Percentiles rank a stretch among this genome's conserved stretches.
phyloP scores from a whole-genome alignment of 2,113 vertebrate genomes.

The Ophiodon elongatus region DNA sequence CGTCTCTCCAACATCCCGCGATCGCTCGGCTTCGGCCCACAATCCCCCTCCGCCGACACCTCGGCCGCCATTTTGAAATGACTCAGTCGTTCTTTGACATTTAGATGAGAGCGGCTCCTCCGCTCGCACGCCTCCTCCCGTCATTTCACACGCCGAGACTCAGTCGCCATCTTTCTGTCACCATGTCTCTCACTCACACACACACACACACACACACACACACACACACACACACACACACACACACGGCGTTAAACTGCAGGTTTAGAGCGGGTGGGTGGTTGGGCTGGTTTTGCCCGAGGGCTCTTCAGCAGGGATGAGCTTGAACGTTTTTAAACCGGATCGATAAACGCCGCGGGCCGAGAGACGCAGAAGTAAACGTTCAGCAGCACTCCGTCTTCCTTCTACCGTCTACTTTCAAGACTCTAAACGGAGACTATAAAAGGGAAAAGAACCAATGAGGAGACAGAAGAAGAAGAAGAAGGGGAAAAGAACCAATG shows the following conservation, averaged over 20 bases:
- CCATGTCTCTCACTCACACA: too few relatives aligned
- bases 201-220: not conserved
- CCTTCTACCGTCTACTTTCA: too few relatives aligned
- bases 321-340: not conserved
- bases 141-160: constrained; percentile 42
- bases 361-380: not conserved
- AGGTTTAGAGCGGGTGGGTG: constrained; percentile 31
- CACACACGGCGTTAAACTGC: too few relatives aligned
- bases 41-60: constrained; percentile 26
- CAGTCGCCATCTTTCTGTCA: constrained; percentile 30
- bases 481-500: too few relatives aligned
- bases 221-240: not conserved
- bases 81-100: constrained; percentile 59
- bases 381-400: not conserved
- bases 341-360: not conserved
- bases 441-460: too few relatives aligned
- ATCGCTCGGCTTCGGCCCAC: constrained; percentile 1
- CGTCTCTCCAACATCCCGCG: constrained; percentile 7
- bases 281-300: constrained; percentile 18
- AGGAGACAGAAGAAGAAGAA: too few relatives aligned
- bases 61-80: constrained; percentile 15
- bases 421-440: too few relatives aligned
- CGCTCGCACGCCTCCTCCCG: constrained; percentile 27
- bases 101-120: constrained; percentile 47
- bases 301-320: constrained; percentile 16